Base-by-base conservation (phyloP, 2,797 vertebrate species). In the Gastrophryne carolinensis region DNA sequence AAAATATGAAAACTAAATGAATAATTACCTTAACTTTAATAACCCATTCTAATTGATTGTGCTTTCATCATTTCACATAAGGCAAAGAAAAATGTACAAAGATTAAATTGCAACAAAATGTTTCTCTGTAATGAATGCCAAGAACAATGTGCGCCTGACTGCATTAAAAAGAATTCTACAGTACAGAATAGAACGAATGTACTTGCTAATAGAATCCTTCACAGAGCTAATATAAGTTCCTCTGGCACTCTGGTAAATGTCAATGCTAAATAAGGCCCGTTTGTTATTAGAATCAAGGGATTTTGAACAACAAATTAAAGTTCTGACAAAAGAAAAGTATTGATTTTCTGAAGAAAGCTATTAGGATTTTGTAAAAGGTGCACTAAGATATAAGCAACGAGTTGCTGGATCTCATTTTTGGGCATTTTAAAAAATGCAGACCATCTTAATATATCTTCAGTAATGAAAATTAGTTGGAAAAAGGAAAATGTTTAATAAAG, bases 201-300 rank as follows among this genome's bases (percentile, higher is more conserved):
- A 54, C 57, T 63, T 64, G 74, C 74, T 76, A 76, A 64, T 47
- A 70, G 50, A 76, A 53, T 76, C 66, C 29, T 69, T 76, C 49
- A 58, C 74, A 44, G 66, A 63, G 34, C 65, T 76, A 76, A 76
- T 70, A 37, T 56, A 54, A 70, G 64, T 76, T 70, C 26, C 66
- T 54, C 54, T 76, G 66, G 74, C 74, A 70, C 24, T 47, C 74
- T 63, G 74, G 47, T 76, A 76, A 76, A 76, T 76, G 74, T 76
- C 74, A 76, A 21, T 64, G 66, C 74, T 76, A 76, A 76, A 76
- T 76, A 76, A 64, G 58, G 58, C 65, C 56, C 47, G 74, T 76
- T 57, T 76, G 57, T 76, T 76, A 70, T 76, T 70, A 56, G 58
- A 56, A 70, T 63, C 66, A 47, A 54, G 66, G 58, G 66, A 70